Percentiles rank a stretch among this genome's conserved stretches.
Conservation (phyloP, 2,888 invertebrate species). For the Drosophila ustulata region DNA sequence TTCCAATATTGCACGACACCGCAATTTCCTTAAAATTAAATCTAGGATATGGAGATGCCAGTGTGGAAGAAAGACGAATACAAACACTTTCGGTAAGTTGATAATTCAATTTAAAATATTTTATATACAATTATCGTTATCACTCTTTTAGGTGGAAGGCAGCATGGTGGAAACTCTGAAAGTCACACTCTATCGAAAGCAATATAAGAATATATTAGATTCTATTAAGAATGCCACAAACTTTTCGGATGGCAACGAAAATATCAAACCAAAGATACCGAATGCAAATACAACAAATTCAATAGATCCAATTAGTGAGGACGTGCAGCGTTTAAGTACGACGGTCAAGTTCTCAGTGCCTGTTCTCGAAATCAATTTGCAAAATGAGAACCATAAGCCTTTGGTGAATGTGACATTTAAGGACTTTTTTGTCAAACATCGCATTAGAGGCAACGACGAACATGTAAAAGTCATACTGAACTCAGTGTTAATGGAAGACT, state of each 20-base stretch:
- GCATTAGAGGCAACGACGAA: conserved; percentile 89
- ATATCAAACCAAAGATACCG: conserved; percentile 33
- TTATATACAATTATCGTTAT: background rate
- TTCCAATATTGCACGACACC: conserved; percentile 95
- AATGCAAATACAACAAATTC: conserved; percentile 29
- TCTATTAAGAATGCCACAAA: conserved; percentile 86
- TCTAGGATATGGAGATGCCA: conserved; percentile 51
- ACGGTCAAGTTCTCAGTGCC: conserved; percentile 90
- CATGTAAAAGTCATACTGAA: conserved; percentile 92
- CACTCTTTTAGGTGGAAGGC: conserved; percentile 87
- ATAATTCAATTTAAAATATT: background rate
- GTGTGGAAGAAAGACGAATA: conserved; percentile 39
- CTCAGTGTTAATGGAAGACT: conserved; percentile 95
- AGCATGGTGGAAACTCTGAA: conserved; percentile 93
- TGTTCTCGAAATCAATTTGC: conserved; percentile 90
- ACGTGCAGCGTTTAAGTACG: conserved; percentile 56
- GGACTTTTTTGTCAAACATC: conserved; percentile 92
- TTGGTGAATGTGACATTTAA: conserved; percentile 94
- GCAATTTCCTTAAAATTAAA: conserved; percentile 88
- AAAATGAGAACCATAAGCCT: conserved; percentile 90
- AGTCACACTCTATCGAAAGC: conserved; percentile 93
- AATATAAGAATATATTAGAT: conserved; percentile 95
- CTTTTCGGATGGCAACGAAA: conserved; percentile 50
- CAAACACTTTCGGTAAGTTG: conserved; percentile 57
- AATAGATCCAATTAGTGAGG: conserved; percentile 8